Conservation (phyloP, 2,888 invertebrate species). For the Cremastobaeus sp. region DNA sequence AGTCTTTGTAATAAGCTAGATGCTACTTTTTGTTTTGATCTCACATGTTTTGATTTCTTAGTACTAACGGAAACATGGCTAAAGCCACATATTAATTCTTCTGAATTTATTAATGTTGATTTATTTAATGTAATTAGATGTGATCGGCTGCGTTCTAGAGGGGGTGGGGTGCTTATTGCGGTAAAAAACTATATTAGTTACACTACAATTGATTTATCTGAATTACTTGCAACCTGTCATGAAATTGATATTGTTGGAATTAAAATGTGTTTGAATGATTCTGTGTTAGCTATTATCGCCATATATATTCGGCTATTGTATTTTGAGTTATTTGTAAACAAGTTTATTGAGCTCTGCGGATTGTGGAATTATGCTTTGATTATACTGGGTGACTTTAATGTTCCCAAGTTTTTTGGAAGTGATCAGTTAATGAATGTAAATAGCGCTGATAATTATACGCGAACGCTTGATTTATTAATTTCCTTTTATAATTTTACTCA, state of each 20-base stretch:
- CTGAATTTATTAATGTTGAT: neutral
- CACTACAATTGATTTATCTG: neutral
- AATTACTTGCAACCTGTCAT: neutral
- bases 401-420: no score
- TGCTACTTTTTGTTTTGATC: neutral
- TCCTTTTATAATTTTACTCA: no score
- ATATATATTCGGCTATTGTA: neutral
- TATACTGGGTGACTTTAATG: no score
- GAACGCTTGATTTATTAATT: no score
- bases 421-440: no score
- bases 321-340: neutral
- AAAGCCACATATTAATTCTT: neutral
- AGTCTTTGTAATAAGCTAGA: neutral
- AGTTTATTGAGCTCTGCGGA: no score
- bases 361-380: no score
- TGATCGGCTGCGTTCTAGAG: neutral
- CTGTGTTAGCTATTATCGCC: neutral
- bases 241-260: neutral
- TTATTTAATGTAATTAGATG: neutral
- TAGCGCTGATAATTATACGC: no score
- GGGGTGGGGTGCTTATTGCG: slow-evolving; percentile 5
- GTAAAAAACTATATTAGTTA: neutral
- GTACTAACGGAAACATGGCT: neutral
- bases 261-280: neutral
- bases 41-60: neutral